Evolutionary conservation across 2,113 vertebrate genomes (phyloP), one percentile per base, ranked within the genome.

Genomic region (Blennius ocellaris): DNA sequence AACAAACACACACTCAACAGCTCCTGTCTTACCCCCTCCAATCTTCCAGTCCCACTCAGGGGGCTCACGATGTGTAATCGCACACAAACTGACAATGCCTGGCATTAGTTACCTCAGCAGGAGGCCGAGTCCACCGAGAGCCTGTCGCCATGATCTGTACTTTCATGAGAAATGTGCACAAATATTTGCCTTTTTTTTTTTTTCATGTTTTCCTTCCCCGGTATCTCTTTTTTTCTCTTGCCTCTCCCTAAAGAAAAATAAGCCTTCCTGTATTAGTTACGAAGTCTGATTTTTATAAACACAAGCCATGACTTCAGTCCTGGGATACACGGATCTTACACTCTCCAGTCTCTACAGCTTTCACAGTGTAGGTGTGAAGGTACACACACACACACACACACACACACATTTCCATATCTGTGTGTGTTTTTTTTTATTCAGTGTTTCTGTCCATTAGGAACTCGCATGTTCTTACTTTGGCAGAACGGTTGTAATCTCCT

Each of bases 401-500:
- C 21, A 30, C 21, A 30, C 21, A 30, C 21, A n/a, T n/a, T n/a
- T n/a, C n/a, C n/a, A n/a, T n/a, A n/a, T n/a, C n/a, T 65, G 36
- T 82, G 63, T 76, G 73, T 85, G 61, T 83, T 30, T 30, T 30
- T 30, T 30, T 30, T 30, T 30, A 30, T 30, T 83, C 69, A 68
- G 53, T 84, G 56, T 89, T 83, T 85, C 52, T 80, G 77, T 88
- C 83, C 76, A 81, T 89, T 90, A 73, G 85, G 80, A 89, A 87
- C 74, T 81, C 67, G 40, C 87, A 89, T 87, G 83, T 88, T 89
- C 73, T 85, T 69, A 86, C 78, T 84, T 87, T 89, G 83, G 81
- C 81, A 82, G 78, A 89, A 88, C 69, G 71, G 71, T 81, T 89
- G 87, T 93, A 92, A 93, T 92, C 92, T 89, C 82, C 88, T 90